Percentiles rank a stretch among this genome's conserved stretches.
Conservation (phyloP, 1,140 invertebrate species). For the Meloidogyne floridensis region DNA sequence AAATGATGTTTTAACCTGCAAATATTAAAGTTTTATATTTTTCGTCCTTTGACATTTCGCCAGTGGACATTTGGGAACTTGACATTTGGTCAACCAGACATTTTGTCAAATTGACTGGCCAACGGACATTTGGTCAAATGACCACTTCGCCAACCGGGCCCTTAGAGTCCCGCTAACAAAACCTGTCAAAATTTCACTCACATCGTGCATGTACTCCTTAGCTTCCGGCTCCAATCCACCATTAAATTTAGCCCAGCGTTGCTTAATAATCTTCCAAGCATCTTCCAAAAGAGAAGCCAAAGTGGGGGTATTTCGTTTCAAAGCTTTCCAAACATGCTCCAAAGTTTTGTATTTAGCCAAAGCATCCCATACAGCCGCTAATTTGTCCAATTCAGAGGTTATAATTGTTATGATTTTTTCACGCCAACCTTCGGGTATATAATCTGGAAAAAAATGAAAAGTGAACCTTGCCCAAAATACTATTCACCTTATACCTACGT, state of each 20-base stretch:
- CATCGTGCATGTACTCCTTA: constrained; percentile 13
- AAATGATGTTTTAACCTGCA: not conserved
- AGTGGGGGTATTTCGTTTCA: not conserved
- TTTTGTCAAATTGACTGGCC: too few relatives aligned
- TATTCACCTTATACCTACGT: too few relatives aligned
- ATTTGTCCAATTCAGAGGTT: constrained; percentile 4
- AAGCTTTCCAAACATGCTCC: constrained; percentile 6
- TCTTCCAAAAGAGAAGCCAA: constrained; percentile 14
- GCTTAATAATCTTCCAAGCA: constrained; percentile 4
- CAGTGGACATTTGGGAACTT: not conserved
- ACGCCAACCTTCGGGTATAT: not conserved
- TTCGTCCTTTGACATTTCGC: too few relatives aligned
- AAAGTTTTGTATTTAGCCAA: not conserved
- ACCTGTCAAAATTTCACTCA: not conserved
- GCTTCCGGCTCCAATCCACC: not conserved
- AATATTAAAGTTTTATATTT: not conserved
- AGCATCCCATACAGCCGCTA: not conserved
- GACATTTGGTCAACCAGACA: too few relatives aligned
- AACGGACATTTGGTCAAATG: not conserved
- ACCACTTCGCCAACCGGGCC: not conserved
- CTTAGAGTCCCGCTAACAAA: not conserved
- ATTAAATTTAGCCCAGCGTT: constrained; percentile 9
- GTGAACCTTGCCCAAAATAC: too few relatives aligned
- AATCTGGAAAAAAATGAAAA: not conserved
- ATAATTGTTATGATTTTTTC: not conserved